Percentiles rank a stretch among this genome's conserved stretches.
Conservation (phyloP, 1,140 invertebrate genomes). For the Drosophila guanche region DNA sequence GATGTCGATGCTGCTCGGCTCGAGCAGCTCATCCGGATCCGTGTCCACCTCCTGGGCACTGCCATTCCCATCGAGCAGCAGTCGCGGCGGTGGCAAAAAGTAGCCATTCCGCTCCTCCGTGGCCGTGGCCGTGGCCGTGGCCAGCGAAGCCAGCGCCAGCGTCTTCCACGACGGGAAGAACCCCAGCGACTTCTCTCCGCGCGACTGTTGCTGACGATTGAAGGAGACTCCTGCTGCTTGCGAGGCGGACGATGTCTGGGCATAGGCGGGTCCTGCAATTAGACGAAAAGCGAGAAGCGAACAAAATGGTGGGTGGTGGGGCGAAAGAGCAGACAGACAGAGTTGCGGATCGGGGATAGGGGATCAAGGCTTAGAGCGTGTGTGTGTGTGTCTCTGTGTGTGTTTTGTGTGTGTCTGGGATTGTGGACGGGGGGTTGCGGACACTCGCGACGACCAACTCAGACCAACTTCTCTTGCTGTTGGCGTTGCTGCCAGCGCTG, state of each 20-base stretch:
- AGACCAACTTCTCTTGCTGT: constrained; percentile 35
- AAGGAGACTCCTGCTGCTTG: constrained; percentile 29
- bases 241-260: constrained; percentile 44
- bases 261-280: constrained; percentile 58
- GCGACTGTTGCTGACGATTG: constrained; percentile 44
- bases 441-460: constrained; percentile 34
- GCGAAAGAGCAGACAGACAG: background rate
- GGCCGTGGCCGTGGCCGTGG: constrained; percentile 59
- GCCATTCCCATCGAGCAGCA: constrained; percentile 58
- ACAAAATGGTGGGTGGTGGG: constrained; percentile 7
- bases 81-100: constrained; percentile 63
- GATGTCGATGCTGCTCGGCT: constrained; percentile 55
- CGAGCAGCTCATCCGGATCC: constrained; percentile 19
- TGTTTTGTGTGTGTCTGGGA: constrained; percentile 8
- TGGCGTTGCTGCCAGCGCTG: constrained; percentile 29
- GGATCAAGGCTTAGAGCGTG: background rate
- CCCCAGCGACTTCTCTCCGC: constrained; percentile 68
- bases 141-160: constrained; percentile 70
- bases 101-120: constrained; percentile 63
- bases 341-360: background rate
- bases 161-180: constrained; percentile 82
- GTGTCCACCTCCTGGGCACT: constrained; percentile 42
- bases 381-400: background rate
- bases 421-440: too few relatives aligned
- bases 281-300: too few relatives aligned